phyloP scores from a whole-genome alignment of 2,113 vertebrate genomes.

The Abramis brama region DNA sequence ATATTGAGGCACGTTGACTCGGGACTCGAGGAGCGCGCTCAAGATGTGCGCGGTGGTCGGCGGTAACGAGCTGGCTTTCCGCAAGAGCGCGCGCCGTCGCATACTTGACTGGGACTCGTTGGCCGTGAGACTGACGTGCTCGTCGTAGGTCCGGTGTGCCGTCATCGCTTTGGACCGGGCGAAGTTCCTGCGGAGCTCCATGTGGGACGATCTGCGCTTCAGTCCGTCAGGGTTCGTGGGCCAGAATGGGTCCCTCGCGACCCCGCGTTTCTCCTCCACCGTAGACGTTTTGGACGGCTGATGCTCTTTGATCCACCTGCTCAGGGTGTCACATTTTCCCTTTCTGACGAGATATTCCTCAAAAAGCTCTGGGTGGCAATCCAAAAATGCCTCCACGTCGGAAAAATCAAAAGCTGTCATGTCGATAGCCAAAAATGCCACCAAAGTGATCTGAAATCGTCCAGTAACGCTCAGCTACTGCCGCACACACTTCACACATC shows the following conservation, averaged over 20 bases:
- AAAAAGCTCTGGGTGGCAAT: conserved; percentile 79
- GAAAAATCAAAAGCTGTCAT: conserved; percentile 78
- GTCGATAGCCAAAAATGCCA: conserved; percentile 40
- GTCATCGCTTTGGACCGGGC: conserved; percentile 78
- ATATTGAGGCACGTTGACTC: conserved; percentile 78
- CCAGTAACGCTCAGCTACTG: not conserved
- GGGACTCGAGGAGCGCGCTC: conserved; percentile 79
- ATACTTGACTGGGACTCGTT: conserved; percentile 76
- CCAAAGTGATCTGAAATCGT: not conserved
- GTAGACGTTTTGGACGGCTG: conserved; percentile 67
- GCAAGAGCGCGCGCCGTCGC: conserved; percentile 78
- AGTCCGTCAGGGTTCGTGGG: conserved; percentile 69
- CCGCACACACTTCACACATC: conserved; percentile 12
- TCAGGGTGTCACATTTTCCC: conserved; percentile 73
- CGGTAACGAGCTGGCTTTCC: conserved; percentile 81
- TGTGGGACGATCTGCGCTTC: conserved; percentile 76
- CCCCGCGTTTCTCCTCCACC: conserved; percentile 66
- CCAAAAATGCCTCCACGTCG: conserved; percentile 80
- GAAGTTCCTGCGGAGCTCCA: conserved; percentile 79
- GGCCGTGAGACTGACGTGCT: conserved; percentile 71
- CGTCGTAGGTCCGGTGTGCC: conserved; percentile 77
- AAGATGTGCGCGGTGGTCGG: conserved; percentile 80
- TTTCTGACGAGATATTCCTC: conserved; percentile 78
- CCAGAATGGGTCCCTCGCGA: conserved; percentile 65
- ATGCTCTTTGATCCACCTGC: conserved; percentile 74